Evolutionary conservation across 2,888 invertebrate species (phyloP), one percentile per base, ranked within the genome.

Genomic region (Calameuta idolon): DNA sequence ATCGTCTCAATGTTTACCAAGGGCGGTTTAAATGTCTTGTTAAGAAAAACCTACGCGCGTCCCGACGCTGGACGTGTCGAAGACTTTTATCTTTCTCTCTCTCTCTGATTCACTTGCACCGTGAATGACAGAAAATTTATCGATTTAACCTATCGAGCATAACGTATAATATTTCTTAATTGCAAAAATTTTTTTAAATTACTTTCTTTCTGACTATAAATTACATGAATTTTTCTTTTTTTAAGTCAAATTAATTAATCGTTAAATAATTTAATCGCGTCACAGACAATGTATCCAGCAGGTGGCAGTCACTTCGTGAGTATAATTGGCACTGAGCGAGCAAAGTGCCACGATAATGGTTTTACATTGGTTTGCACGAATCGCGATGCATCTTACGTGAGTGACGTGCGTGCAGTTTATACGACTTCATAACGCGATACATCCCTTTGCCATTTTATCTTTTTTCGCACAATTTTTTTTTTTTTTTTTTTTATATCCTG

Each of bases 1-100:
- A 55, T 91, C 88, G 87, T 85, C 89, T 55, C 89, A 90, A 91
- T 91, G 91, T 91, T 91, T 91, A 91, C 91, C 89, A 90, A 91
- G 91, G 90, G 89, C 89, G 89, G 90, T 91, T 91, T 91, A 91
- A 91, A 91, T 90, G 91, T 89, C 91, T 91, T 91, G 91, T 91
- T 91, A 91, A 91, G 91, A 90, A 90, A 91, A 91, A 91, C 91
- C 91, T 91, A 91, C 90, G 90, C 89, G 87, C 86, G 85, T 80
- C 23, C 55, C 0, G 55, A 23, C 2, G 55, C 55, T 9, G 55
- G 55, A 55, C 23, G 55, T 5, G 55, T 55, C 23, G 55, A 55
- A 23, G 69, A 31, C 75, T 76, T 37, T 75, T 34, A 68, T 75
- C 34, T 75, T 37, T 69, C 34, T 76, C 76, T 30, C 68, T 78